Conservation (phyloP, 2,113 vertebrate genomes). For the Diphyllodes magnificus region DNA sequence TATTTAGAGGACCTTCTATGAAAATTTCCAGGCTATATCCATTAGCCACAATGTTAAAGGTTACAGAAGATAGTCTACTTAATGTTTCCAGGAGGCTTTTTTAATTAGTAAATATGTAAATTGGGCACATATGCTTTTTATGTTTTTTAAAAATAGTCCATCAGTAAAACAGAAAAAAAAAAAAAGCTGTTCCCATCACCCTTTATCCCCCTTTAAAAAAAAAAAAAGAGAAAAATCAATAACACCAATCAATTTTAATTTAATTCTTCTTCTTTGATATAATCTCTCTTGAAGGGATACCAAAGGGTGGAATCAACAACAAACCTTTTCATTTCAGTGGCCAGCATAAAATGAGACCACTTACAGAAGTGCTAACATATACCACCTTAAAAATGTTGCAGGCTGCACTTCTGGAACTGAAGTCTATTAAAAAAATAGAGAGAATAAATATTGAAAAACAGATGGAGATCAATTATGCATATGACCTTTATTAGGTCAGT, state of each 20-base stretch:
- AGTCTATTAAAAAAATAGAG: conserved; percentile 1
- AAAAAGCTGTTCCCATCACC: conserved; percentile 23
- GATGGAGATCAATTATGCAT: conserved; percentile 27
- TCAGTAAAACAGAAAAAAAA: conserved; percentile 44
- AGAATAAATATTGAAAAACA: conserved; percentile 48
- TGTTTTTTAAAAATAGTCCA: conserved; percentile 64
- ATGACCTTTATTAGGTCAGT: conserved; percentile 31
- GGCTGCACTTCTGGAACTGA: not conserved
- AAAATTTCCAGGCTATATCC: conserved; percentile 81
- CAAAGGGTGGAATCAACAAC: conserved; percentile 46
- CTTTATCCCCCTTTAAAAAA: not conserved
- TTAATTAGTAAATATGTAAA: conserved; percentile 86
- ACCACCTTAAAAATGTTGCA: conserved; percentile 33
- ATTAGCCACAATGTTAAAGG: conserved; percentile 82
- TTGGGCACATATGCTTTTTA: conserved; percentile 66
- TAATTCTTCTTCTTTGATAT: conserved; percentile 61
- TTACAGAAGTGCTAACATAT: conserved; percentile 1
- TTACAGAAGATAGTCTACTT: conserved; percentile 79
- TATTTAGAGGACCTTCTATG: conserved; percentile 80
- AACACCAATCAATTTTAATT: conserved; percentile 65
- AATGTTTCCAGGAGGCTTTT: conserved; percentile 77
- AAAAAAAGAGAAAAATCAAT: conserved; percentile 1
- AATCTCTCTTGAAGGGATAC: conserved; percentile 58
- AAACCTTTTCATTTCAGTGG: not conserved
- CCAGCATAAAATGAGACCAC: not conserved